Base-by-base conservation (phyloP, 2,797 vertebrate species). In the Percopsis omiscomaycus region DNA sequence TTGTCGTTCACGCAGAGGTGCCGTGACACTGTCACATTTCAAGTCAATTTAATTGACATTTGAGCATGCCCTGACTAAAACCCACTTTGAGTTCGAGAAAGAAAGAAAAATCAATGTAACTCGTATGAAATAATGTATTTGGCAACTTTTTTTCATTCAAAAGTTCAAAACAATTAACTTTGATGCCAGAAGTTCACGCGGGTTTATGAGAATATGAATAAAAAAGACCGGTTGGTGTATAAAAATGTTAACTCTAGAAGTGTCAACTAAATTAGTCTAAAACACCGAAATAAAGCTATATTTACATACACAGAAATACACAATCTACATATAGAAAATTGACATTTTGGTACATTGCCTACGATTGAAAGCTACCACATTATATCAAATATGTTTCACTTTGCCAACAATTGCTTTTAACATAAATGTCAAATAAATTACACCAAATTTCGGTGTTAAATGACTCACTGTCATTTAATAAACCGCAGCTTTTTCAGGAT, bases 31-130 rank as follows among this genome's bases (percentile, higher is more conserved):
- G 57, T 55, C 28, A 55, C 54, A 51, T 42, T 56, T 62, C 45
- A 64, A 72, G 28, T 71, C 63, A 62, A 79, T 74, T 62, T 37
- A 80, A 68, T 60, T 68, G 56, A 69, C 46, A 59, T 78, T 64
- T 69, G 14, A 10, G 57, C 59, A 29, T 58, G 45, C 55, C 49
- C n/a, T 52, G 27, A 73, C 37, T 55, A 52, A 37, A 3, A 67
- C 59, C 44, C 44, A 68, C 51, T 54, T 61, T 53, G 1, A 57
- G 28, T 27, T 65, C 52, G 3, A 42, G 1, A 68, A 16, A 49
- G 12, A 32, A 48, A 14, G 10, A 29, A 48, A 1, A 47, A n/a
- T 47, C 46, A 12, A 29, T 28, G 52, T 16, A 30, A 12, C 51
- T 29, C 32, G 6, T 37, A 37, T 37, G 32, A 4, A 37, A 6